Conservation (phyloP, 2,797 vertebrate genomes). For the Hyperoplus immaculatus region DNA sequence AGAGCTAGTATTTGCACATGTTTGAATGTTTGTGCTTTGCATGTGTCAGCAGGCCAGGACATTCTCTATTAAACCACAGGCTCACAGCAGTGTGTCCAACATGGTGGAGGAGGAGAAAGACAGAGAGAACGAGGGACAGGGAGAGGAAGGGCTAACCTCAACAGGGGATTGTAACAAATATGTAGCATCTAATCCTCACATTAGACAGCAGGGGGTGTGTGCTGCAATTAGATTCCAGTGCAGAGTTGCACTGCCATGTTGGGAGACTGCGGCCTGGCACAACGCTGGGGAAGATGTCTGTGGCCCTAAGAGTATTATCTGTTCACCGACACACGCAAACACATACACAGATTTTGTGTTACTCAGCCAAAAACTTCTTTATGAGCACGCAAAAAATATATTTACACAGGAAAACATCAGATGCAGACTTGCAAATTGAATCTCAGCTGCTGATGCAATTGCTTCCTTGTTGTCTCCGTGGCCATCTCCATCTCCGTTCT, state of each 20-base stretch:
- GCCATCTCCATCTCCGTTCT: background rate
- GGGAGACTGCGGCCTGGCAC: conserved; percentile 62
- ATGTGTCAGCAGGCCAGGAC: conserved; percentile 78
- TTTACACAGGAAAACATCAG: conserved; percentile 1
- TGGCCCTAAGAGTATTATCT: conserved; percentile 61
- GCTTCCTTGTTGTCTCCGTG: conserved; percentile 1
- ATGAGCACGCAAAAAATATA: background rate
- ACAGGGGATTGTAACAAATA: conserved; percentile 70
- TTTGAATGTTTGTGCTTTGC: conserved; percentile 59
- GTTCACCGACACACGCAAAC: conserved; percentile 30
- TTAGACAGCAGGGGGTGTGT: conserved; percentile 76
- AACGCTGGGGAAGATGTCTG: conserved; percentile 47
- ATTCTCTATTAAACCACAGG: conserved; percentile 66
- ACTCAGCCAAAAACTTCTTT: conserved; percentile 5
- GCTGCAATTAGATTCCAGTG: conserved; percentile 65
- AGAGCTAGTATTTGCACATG: conserved; percentile 46
- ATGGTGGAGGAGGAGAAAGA: conserved; percentile 28
- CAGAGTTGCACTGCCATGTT: conserved; percentile 56
- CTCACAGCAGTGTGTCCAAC: conserved; percentile 57
- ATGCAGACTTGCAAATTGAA: conserved; percentile 9
- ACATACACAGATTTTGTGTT: background rate
- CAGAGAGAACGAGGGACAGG: conserved; percentile 27
- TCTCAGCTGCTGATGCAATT: conserved; percentile 30
- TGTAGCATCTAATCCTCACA: conserved; percentile 72
- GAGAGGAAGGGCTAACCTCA: conserved; percentile 57